These are phyloP conservation scores for Pseudomugil tenellus DNA, from an alignment of 2,797 vertebrate genomes.

Conservation along the genomic window DNA sequence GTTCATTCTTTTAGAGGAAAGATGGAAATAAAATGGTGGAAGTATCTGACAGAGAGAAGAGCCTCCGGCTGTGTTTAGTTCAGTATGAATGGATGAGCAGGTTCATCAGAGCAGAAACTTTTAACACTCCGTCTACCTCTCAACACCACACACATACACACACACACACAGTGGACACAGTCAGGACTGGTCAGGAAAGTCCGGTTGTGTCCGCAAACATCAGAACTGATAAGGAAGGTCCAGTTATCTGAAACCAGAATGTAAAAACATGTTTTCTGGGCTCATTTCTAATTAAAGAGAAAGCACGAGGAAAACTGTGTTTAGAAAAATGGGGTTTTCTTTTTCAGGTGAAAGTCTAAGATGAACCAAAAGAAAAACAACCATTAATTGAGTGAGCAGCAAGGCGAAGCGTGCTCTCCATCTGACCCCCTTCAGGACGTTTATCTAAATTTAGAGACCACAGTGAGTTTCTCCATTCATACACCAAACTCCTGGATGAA, in stretches of 20 bases:
- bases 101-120: conserved; percentile 68
- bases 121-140: conserved; percentile 8
- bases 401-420: neutral
- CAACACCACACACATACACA: conserved; percentile 17
- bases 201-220: neutral
- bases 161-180: conserved; percentile 3
- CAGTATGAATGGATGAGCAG: conserved; percentile 85
- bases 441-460: no score
- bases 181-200: neutral
- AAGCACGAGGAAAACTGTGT: no score
- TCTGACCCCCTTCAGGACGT: no score
- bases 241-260: no score
- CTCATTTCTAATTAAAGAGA: no score
- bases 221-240: no score
- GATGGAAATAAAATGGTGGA: conserved; percentile 37
- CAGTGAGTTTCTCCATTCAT: no score
- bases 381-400: neutral
- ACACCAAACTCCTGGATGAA: no score
- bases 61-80: conserved; percentile 83
- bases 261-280: no score
- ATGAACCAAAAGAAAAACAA: neutral
- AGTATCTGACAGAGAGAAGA: conserved; percentile 44
- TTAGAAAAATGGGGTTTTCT: no score
- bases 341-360: no score
- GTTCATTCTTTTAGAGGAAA: conserved; percentile 43